phyloP scores from a whole-genome alignment of 2,113 vertebrate species.

The Sclerurus mexicanus region DNA sequence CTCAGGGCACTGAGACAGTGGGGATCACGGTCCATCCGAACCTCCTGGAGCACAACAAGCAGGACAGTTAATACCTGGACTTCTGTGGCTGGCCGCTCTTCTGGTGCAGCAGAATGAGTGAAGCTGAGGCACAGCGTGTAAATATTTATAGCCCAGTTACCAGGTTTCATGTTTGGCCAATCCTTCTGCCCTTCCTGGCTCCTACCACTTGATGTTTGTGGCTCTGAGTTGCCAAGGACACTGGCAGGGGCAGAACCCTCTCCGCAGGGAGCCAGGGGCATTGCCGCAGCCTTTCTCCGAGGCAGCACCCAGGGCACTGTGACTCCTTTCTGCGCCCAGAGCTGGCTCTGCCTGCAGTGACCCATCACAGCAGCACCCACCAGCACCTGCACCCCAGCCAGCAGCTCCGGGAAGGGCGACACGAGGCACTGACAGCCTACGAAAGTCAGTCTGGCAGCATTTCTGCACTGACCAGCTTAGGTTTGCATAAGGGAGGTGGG shows the following conservation, averaged over 20 bases:
- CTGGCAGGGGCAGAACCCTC: background rate
- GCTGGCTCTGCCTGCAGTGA: background rate
- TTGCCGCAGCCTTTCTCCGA: fast-evolving
- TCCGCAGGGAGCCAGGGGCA: background rate
- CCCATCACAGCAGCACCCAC: background rate
- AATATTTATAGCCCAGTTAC: constrained; percentile 60
- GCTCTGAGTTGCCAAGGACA: constrained; percentile 37
- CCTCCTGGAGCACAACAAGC: background rate
- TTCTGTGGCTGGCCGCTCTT: background rate
- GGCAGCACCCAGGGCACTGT: background rate
- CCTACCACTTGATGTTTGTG: background rate
- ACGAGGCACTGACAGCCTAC: background rate
- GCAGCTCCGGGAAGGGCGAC: background rate
- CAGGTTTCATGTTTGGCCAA: background rate
- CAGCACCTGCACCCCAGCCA: background rate
- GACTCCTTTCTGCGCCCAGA: background rate
- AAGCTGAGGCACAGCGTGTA: background rate
- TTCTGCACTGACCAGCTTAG: background rate
- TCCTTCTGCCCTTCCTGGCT: background rate
- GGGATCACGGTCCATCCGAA: background rate
- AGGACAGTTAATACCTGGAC: constrained; percentile 19
- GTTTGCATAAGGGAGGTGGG: fast-evolving
- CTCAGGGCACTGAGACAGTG: background rate
- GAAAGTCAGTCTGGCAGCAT: fast-evolving
- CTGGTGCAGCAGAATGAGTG: background rate